Percentiles rank a stretch among this genome's conserved stretches.
Conservation (phyloP, 2,888 invertebrate species). For the Leucophora obtusa region DNA sequence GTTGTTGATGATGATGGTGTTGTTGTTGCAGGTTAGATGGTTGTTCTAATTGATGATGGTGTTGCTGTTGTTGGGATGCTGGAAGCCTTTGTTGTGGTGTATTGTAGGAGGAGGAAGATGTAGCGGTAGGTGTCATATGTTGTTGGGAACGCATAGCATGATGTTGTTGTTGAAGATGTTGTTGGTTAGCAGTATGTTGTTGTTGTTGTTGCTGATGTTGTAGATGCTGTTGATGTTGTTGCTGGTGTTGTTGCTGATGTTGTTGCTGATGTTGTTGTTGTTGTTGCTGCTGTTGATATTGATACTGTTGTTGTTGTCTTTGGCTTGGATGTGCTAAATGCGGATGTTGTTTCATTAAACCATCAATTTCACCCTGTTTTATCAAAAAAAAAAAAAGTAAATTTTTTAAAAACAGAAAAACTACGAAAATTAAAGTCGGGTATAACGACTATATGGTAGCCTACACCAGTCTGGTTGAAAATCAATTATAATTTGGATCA, state of each 20-base stretch:
- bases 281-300: slow-evolving; percentile 80
- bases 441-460: no score
- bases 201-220: slow-evolving; percentile 81
- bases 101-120: slow-evolving; percentile 39
- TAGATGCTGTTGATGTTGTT: slow-evolving; percentile 82
- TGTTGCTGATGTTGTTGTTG: slow-evolving; percentile 83
- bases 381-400: slow-evolving; percentile 13
- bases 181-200: slow-evolving; percentile 60
- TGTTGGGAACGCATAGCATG: slow-evolving; percentile 65
- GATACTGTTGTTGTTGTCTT: slow-evolving; percentile 77
- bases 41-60: slow-evolving; percentile 44
- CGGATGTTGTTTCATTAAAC: slow-evolving; percentile 88
- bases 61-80: slow-evolving; percentile 24
- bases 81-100: slow-evolving; percentile 57
- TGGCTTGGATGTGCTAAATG: slow-evolving; percentile 85
- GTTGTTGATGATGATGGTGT: slow-evolving; percentile 19
- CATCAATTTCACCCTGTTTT: slow-evolving; percentile 85
- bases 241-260: slow-evolving; percentile 82
- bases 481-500: no score
- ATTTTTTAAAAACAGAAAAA: no score
- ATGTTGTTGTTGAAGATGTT: slow-evolving; percentile 66
- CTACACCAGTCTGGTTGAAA: no score
- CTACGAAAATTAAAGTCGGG: no score
- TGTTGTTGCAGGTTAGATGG: slow-evolving; percentile 58
- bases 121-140: slow-evolving; percentile 48